These are phyloP conservation scores for Euspilapteryx auroguttella DNA, from an alignment of 2,888 invertebrate genomes.

Conservation along the genomic window DNA sequence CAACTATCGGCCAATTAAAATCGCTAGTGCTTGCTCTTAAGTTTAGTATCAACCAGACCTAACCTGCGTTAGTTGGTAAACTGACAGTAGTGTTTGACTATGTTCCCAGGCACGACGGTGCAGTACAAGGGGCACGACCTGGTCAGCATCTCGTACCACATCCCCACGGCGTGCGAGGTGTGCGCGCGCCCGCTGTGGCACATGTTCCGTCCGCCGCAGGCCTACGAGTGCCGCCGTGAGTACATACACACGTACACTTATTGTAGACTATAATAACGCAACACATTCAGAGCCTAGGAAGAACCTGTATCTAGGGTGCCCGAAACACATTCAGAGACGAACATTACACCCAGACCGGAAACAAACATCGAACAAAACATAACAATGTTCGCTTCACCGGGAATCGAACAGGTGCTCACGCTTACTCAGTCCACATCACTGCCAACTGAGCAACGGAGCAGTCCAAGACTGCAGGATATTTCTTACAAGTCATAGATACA, in stretches of 20 bases:
- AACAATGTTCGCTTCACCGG: too few relatives aligned
- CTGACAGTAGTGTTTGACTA: not conserved
- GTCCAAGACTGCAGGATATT: too few relatives aligned
- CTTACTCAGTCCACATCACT: too few relatives aligned
- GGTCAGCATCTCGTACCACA: conserved; percentile 94
- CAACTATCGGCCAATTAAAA: too few relatives aligned
- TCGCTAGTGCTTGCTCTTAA: too few relatives aligned
- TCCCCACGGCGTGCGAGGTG: conserved; percentile 97
- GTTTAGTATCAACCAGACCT: too few relatives aligned
- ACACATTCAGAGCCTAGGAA: not conserved
- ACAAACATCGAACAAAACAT: too few relatives aligned
- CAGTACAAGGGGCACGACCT: conserved; percentile 94
- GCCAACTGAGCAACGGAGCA: too few relatives aligned
- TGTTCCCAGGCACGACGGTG: conserved; percentile 60
- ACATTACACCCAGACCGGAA: too few relatives aligned
- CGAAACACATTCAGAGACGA: too few relatives aligned
- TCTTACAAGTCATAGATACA: too few relatives aligned
- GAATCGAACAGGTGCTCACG: too few relatives aligned
- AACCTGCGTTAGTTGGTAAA: not conserved
- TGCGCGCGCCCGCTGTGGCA: conserved; percentile 97
- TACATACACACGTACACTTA: conserved; percentile 10
- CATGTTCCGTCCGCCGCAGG: conserved; percentile 96
- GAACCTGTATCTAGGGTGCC: not conserved
- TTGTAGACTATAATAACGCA: not conserved
- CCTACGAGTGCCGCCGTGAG: conserved; percentile 94